Percentiles rank a stretch among this genome's conserved stretches.
Conservation (phyloP, 2,113 vertebrate species). For the Isurus oxyrinchus region DNA sequence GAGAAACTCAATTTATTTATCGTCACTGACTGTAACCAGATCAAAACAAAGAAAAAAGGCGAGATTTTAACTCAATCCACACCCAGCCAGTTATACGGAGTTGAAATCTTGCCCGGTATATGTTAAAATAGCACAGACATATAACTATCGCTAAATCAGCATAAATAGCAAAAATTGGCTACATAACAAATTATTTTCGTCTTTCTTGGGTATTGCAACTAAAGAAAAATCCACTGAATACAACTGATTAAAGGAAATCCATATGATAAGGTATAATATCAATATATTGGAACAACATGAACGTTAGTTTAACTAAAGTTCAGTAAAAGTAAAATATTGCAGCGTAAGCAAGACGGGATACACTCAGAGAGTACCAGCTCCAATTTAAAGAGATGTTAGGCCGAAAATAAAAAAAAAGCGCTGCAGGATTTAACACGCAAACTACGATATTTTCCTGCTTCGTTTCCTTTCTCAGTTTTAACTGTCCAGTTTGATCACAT, state of each 20-base stretch:
- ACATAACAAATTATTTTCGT: not conserved
- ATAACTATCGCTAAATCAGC: not conserved
- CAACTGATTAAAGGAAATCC: not conserved
- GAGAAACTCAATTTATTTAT: not conserved
- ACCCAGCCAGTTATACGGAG: no score
- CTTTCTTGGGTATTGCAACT: not conserved
- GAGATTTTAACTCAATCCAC: no score
- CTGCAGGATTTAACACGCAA: not conserved
- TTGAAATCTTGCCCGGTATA: no score
- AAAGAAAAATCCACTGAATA: not conserved
- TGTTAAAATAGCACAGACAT: not conserved
- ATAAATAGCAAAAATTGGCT: not conserved
- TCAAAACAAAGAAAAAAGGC: not conserved
- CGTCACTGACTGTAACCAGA: not conserved
- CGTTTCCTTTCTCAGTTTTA: not conserved
- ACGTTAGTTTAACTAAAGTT: not conserved
- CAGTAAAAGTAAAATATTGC: not conserved
- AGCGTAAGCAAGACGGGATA: not conserved
- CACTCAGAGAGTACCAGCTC: accelerated
- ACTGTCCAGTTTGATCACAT: not conserved
- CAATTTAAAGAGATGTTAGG: not conserved
- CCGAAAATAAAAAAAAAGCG: not conserved
- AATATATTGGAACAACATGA: not conserved
- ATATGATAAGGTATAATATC: not conserved
- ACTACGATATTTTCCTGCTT: not conserved